Percentiles rank a stretch among this genome's conserved stretches.
phyloP scores from a whole-genome alignment of 2,888 invertebrate genomes.

The Cerceris rybyensis region DNA sequence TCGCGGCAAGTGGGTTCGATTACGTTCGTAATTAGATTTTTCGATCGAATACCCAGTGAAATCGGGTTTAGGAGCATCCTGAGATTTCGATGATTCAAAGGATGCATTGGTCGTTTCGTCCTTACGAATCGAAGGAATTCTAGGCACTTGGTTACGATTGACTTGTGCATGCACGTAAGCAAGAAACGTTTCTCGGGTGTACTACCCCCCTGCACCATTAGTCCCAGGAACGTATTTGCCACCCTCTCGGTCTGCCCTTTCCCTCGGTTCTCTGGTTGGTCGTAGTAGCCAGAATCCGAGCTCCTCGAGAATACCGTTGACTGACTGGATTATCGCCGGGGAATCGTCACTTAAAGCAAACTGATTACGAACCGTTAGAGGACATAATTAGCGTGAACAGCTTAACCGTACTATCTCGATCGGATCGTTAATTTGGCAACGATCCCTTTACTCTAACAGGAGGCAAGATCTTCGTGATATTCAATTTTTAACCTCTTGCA shows the following conservation, averaged over 20 bases:
- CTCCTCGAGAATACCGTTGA: conserved; percentile 12
- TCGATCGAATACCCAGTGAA: conserved; percentile 2
- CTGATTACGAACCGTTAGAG: conserved; percentile 8
- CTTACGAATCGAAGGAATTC: too few relatives aligned
- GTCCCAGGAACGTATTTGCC: conserved; percentile 29
- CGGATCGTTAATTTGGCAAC: conserved; percentile 9
- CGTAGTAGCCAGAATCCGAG: background rate
- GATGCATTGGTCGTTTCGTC: too few relatives aligned
- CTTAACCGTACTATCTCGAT: background rate
- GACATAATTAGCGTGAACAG: conserved; percentile 10
- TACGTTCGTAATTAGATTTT: conserved; percentile 5
- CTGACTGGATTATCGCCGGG: conserved; percentile 27
- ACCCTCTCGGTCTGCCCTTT: conserved; percentile 24
- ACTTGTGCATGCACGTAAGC: conserved; percentile 1
- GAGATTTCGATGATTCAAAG: background rate
- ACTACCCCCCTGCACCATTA: conserved; percentile 17
- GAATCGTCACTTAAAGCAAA: conserved; percentile 18
- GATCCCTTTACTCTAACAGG: background rate
- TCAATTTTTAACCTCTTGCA: too few relatives aligned
- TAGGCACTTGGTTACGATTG: background rate
- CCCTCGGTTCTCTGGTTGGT: conserved; percentile 16
- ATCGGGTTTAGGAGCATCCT: background rate
- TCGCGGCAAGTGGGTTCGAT: background rate
- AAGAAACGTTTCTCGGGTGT: background rate
- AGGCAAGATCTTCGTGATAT: too few relatives aligned